Conservation (phyloP, 2,888 invertebrate species). For the Melangyna quadrimaculata region DNA sequence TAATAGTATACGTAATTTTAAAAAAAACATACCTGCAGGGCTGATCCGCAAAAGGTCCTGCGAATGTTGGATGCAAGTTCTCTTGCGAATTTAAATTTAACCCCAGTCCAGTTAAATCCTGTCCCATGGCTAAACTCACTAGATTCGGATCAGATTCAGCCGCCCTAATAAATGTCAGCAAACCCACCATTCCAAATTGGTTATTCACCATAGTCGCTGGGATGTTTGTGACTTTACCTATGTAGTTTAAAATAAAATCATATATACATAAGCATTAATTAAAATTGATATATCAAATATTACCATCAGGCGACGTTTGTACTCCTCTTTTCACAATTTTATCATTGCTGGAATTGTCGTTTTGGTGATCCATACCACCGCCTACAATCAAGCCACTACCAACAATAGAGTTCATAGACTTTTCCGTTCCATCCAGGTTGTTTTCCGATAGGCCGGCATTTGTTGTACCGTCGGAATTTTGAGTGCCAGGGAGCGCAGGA, state of each 20-base stretch:
- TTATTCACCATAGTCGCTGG: slow-evolving; percentile 99
- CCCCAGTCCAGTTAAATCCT: slow-evolving; percentile 98
- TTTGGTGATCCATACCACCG: slow-evolving; percentile 79
- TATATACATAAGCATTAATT: not conserved
- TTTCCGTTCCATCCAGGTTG: slow-evolving; percentile 80
- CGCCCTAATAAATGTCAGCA: slow-evolving; percentile 98
- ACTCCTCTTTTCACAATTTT: slow-evolving; percentile 89
- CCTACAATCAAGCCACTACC: slow-evolving; percentile 76
- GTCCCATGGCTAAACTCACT: slow-evolving; percentile 97
- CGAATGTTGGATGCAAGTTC: slow-evolving; percentile 98
- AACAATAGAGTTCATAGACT: slow-evolving; percentile 80
- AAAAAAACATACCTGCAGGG: slow-evolving; percentile 87
- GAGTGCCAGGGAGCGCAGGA: slow-evolving; percentile 98
- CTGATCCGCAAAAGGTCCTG: slow-evolving; percentile 99
- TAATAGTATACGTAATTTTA: not conserved
- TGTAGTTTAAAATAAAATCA: slow-evolving; percentile 72
- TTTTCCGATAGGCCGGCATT: slow-evolving; percentile 79
- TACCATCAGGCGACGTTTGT: slow-evolving; percentile 96
- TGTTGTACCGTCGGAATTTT: slow-evolving; percentile 84
- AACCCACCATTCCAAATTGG: slow-evolving; percentile 99
- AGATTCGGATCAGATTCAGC: slow-evolving; percentile 98
- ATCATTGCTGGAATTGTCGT: slow-evolving; percentile 81
- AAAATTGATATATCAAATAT: slow-evolving; percentile 52
- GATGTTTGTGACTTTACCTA: slow-evolving; percentile 98
- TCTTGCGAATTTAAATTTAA: slow-evolving; percentile 99